Conservation (phyloP, 2,797 vertebrate species). For the Epinephelus malabaricus region DNA sequence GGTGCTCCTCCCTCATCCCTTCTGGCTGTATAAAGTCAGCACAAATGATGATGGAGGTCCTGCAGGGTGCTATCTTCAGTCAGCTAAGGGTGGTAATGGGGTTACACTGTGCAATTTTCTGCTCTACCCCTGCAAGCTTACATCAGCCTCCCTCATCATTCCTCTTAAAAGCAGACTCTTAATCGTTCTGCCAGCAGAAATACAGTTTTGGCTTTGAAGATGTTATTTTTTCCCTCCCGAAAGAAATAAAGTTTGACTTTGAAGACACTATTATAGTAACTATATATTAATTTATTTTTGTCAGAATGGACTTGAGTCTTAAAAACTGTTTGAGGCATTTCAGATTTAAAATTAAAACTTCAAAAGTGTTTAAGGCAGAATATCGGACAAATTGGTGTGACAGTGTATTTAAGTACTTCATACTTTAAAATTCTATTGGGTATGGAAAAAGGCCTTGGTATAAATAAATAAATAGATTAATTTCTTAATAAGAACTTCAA, state of each 20-base stretch:
- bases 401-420: not conserved
- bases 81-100: constrained; percentile 59
- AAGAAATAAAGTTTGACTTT: constrained; percentile 65
- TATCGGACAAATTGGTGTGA: constrained; percentile 9
- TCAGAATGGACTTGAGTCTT: constrained; percentile 35
- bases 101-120: constrained; percentile 68
- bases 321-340: constrained; percentile 40
- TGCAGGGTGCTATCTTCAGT: constrained; percentile 54
- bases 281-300: constrained; percentile 44
- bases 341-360: constrained; percentile 42
- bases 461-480: not conserved
- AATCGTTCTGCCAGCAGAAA: constrained; percentile 70
- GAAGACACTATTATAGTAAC: constrained; percentile 57
- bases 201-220: constrained; percentile 69
- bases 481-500: not conserved
- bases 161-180: constrained; percentile 59
- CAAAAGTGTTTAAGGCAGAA: constrained; percentile 40
- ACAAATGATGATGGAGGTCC: constrained; percentile 57
- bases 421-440: not conserved
- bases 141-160: constrained; percentile 65
- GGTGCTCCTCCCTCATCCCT: constrained; percentile 51
- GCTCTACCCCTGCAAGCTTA: constrained; percentile 59
- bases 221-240: constrained; percentile 4
- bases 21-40: constrained; percentile 48
- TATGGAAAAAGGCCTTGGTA: not conserved